These are phyloP conservation scores for Zapus hudsonius DNA, from an alignment of 2,113 vertebrate genomes.

Conservation along the genomic window DNA sequence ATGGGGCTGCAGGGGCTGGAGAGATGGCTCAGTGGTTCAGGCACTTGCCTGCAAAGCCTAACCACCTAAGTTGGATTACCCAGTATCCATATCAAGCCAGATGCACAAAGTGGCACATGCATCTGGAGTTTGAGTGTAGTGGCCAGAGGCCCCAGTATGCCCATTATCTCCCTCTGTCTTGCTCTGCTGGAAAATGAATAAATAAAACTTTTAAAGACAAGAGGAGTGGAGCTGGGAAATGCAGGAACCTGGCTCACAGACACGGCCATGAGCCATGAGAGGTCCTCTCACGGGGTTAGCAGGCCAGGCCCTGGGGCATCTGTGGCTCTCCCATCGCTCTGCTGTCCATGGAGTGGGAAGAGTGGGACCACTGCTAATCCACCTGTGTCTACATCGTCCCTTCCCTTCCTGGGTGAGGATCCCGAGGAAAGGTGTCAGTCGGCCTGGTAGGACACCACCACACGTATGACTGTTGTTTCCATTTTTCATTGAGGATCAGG, in stretches of 20 bases:
- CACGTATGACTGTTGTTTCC: fast-evolving
- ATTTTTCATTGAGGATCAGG: constrained; percentile 86
- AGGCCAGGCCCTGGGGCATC: neutral
- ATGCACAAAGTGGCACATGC: too few relatives aligned
- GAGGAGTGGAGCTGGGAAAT: fast-evolving
- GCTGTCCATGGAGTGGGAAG: neutral
- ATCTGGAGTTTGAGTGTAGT: too few relatives aligned
- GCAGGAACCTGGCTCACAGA: neutral
- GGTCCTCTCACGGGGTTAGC: fast-evolving
- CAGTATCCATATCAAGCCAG: too few relatives aligned
- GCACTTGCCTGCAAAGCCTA: too few relatives aligned
- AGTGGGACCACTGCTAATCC: too few relatives aligned
- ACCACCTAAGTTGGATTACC: too few relatives aligned
- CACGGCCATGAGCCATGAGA: fast-evolving
- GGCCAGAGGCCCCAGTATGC: too few relatives aligned
- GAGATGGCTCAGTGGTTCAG: too few relatives aligned
- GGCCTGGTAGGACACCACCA: neutral
- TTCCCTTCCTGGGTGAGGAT: neutral
- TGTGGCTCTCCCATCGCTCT: neutral
- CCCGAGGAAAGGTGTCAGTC: neutral
- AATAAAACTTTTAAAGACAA: too few relatives aligned
- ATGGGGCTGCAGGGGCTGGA: too few relatives aligned
- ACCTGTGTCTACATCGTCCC: fast-evolving
- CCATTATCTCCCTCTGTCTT: too few relatives aligned
- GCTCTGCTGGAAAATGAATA: too few relatives aligned